Evolutionary conservation across 2,888 invertebrate genomes (phyloP).

Genomic region (Acanthosoma haemorrhoidale): DNA sequence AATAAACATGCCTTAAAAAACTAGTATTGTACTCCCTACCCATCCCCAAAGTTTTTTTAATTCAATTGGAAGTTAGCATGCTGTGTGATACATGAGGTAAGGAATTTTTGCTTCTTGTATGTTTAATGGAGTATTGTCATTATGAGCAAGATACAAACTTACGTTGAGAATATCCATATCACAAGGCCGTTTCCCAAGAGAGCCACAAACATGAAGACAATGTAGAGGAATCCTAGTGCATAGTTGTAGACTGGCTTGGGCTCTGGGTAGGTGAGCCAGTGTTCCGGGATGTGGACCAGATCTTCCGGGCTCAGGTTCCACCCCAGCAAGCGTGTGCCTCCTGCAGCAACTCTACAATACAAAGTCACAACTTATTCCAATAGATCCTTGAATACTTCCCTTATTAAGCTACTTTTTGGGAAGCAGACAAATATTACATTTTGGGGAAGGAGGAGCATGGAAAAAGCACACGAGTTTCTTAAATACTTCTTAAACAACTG

Average conservation of each 20-base stretch:
- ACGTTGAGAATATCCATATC: conserved; percentile 77
- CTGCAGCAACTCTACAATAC: conserved; percentile 29
- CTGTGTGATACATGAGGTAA: no score
- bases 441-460: no score
- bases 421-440: no score
- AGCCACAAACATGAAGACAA: conserved; percentile 66
- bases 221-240: conserved; percentile 69
- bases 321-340: conserved; percentile 35
- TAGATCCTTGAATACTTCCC: no score
- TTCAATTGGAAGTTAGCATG: no score
- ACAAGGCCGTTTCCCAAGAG: conserved; percentile 78
- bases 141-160: no score
- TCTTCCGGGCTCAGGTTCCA: conserved; percentile 75
- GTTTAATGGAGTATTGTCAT: no score
- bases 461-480: background rate
- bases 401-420: no score
- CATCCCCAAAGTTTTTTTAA: no score
- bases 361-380: background rate
- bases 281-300: conserved; percentile 65
- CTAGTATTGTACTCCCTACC: no score
- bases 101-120: no score
- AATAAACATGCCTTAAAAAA: no score
- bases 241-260: conserved; percentile 78
- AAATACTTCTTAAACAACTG: background rate
- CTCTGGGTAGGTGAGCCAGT: conserved; percentile 74